Evolutionary conservation across 2,113 vertebrate genomes (phyloP).

Genomic region (Dolichotis patagonum): DNA sequence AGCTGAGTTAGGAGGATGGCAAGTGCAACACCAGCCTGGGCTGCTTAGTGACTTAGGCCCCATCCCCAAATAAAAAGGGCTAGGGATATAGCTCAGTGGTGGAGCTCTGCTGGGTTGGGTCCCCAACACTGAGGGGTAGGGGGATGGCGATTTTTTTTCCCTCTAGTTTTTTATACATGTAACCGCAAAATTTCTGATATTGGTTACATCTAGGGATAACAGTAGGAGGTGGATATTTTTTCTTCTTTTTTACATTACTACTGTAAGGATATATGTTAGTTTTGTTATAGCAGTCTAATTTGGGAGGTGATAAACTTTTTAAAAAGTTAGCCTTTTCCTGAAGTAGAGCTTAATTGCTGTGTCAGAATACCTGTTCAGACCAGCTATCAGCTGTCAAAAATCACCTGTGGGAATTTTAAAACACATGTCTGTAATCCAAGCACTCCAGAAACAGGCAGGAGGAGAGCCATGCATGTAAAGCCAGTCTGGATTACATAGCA

Average conservation of each 20-base stretch:
- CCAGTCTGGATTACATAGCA: neutral
- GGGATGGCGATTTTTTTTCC: neutral
- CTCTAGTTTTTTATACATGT: neutral
- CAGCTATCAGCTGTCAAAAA: neutral
- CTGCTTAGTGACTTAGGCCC: neutral
- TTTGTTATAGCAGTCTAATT: neutral
- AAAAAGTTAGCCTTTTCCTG: slow-evolving; percentile 15
- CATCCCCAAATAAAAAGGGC: neutral
- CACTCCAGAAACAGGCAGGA: neutral
- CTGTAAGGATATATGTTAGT: neutral
- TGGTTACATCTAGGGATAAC: neutral
- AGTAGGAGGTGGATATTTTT: neutral
- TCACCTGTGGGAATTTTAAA: slow-evolving; percentile 24
- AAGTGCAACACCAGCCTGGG: neutral
- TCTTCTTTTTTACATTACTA: neutral
- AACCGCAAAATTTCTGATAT: neutral
- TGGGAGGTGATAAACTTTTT: slow-evolving; percentile 3
- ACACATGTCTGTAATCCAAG: neutral
- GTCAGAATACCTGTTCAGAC: neutral
- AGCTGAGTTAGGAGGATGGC: neutral
- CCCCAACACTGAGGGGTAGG: neutral
- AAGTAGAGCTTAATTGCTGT: slow-evolving; percentile 25
- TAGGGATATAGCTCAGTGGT: neutral
- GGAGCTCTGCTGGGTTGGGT: neutral
- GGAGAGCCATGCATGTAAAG: neutral